Evolutionary conservation across 2,113 vertebrate species (phyloP), one percentile per base, ranked within the genome.

Genomic region (Cervus canadensis): DNA sequence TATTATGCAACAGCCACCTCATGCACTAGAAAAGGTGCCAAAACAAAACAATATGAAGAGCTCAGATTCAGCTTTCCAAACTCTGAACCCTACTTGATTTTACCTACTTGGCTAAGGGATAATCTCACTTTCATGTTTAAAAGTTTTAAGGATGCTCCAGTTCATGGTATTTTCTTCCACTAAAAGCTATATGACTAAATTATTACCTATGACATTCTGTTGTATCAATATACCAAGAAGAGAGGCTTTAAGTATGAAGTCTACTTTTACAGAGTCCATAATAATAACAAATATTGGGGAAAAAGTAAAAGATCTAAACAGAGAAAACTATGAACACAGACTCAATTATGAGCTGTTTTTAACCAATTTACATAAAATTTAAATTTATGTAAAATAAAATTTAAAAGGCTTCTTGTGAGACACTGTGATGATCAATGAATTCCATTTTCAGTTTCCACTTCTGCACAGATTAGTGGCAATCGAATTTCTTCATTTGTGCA

Each of bases 11-110:
- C 64, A 97, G 97, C 98, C 7, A 95, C 90, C 93, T 83, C 26
- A 43, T 96, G 95, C 95, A 94, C 92, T 95, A 97, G 94, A 97
- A 99, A 98, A 98, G 40, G 95, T 98, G 95, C 98, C 94, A 98
- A 98, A 98, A 98, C 71, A 98, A 98, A 98, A 97, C 82, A 59
- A 96, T 86, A 92, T 81, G 87, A 96, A 97, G 94, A 98, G 95
- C 76, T 87, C 97, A 98, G 79, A 97, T 97, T 98, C 84, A 94
- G 74, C 79, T 96, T 71, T 94, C 71, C 89, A 96, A 43, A 95
- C 96, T 95, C 57, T 96, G 85, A 98, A 97, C 48, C 45, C 91
- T 98, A 50, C 89, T 95, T 94, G 74, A 59, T 96, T 95, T 79
- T 91, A 95, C 33, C 7, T 96, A 40, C n/a, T 96, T 94, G 93